phyloP scores from a whole-genome alignment of 2,113 vertebrate species.

The Ornithorhynchus anatinus region DNA sequence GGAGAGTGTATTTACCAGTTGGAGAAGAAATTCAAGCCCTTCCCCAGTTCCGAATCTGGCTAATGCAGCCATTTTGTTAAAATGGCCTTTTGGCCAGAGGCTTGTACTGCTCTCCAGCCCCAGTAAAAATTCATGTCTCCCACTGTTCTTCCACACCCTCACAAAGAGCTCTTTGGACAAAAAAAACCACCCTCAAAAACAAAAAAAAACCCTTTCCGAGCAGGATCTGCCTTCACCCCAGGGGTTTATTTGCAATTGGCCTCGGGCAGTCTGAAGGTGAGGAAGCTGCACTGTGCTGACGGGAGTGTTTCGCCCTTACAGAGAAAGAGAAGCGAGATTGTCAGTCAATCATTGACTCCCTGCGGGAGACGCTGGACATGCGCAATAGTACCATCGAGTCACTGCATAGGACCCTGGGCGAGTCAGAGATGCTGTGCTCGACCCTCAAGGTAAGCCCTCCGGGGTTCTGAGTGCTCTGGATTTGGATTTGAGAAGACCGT shows the following conservation, averaged over 20 bases:
- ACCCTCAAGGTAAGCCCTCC: conserved; percentile 80
- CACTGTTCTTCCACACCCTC: no score
- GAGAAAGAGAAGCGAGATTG: conserved; percentile 85
- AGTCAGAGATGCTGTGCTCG: conserved; percentile 86
- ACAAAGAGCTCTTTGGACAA: no score
- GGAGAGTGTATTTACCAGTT: background rate
- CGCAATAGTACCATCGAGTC: conserved; percentile 83
- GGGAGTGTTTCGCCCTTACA: conserved; percentile 48
- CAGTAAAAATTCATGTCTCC: background rate
- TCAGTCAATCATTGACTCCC: conserved; percentile 75
- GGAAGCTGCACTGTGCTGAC: background rate
- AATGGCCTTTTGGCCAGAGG: background rate
- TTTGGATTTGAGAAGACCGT: no score
- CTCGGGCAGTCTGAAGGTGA: no score
- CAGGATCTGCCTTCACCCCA: no score
- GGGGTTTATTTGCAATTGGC: no score
- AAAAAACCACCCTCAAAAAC: no score
- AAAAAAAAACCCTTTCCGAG: no score
- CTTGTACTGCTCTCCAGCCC: background rate
- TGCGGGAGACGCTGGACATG: conserved; percentile 82
- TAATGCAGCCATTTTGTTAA: background rate
- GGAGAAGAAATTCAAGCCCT: background rate
- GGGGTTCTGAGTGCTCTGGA: background rate
- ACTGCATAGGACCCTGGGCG: conserved; percentile 75
- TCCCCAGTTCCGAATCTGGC: background rate